phyloP scores from a whole-genome alignment of 2,888 invertebrate species.

The Pseudococcus viburni region DNA sequence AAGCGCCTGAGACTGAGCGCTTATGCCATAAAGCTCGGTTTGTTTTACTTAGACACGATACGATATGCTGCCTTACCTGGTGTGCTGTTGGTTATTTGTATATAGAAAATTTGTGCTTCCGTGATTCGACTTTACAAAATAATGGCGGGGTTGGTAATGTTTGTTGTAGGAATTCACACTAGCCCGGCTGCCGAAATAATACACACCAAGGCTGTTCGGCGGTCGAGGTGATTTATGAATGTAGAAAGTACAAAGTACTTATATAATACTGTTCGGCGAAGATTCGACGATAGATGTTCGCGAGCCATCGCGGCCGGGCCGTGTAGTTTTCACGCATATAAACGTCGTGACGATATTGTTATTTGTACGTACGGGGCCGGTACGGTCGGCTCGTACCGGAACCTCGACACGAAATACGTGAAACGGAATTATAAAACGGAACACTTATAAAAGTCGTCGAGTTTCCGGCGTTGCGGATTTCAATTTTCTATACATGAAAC shows the following conservation, averaged over 20 bases:
- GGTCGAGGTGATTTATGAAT: conserved; percentile 18
- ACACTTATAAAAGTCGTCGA: conserved; percentile 52
- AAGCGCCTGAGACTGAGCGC: not conserved
- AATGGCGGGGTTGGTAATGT: not conserved
- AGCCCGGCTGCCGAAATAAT: not conserved
- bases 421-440: conserved; percentile 56
- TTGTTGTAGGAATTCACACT: not conserved
- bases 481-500: conserved; percentile 26
- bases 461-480: conserved; percentile 33
- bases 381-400: conserved; percentile 5
- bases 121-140: not conserved
- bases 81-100: not conserved
- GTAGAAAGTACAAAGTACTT: not conserved
- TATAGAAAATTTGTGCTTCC: not conserved
- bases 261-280: not conserved
- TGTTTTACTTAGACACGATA: not conserved
- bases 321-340: not conserved
- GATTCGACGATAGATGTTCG: conserved; percentile 23
- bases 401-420: conserved; percentile 28
- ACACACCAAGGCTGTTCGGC: conserved; percentile 7
- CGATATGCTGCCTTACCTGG: not conserved
- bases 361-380: not conserved
- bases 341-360: conserved; percentile 27
- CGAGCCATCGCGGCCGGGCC: not conserved
- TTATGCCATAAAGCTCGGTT: not conserved